Evolutionary conservation across 1,140 invertebrate species (phyloP).

Genomic region (Drosophila lowei): DNA sequence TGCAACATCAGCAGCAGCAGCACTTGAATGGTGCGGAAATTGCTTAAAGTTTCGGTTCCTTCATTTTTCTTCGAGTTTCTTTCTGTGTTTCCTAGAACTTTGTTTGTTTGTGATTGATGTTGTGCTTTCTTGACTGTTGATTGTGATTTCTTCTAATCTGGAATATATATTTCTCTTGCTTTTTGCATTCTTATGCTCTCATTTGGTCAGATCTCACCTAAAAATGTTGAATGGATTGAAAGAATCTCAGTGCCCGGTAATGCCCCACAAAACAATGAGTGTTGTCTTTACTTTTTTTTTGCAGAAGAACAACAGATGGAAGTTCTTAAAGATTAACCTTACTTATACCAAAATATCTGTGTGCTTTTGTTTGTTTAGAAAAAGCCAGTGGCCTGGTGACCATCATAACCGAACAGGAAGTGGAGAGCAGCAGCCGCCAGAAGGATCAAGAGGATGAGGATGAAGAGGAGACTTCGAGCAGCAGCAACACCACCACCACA

Average conservation of each 20-base stretch:
- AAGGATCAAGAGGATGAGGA: slow-evolving; percentile 6
- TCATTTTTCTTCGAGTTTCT: slow-evolving; percentile 20
- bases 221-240: no score
- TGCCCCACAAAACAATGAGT: no score
- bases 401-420: slow-evolving; percentile 92
- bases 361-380: slow-evolving; percentile 83
- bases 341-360: not conserved
- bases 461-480: slow-evolving; percentile 60
- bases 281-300: not conserved
- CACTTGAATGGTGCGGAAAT: slow-evolving; percentile 84
- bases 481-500: slow-evolving; percentile 57
- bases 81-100: slow-evolving; percentile 22
- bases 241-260: not conserved
- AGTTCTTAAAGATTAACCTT: no score
- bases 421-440: slow-evolving; percentile 59
- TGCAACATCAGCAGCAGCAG: slow-evolving; percentile 90
- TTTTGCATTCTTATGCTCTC: no score
- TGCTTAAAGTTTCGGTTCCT: slow-evolving; percentile 5
- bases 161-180: no score
- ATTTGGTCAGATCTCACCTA: no score
- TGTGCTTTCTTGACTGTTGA: slow-evolving; percentile 16
- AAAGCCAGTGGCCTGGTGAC: slow-evolving; percentile 89
- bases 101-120: slow-evolving; percentile 32
- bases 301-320: no score
- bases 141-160: not conserved